A percentile compares a stretch with the other conserved stretches of the same genome.
These are phyloP conservation scores for Lasioglossum oenotherae DNA, from an alignment of 2,888 invertebrate genomes.

Conservation along the genomic window DNA sequence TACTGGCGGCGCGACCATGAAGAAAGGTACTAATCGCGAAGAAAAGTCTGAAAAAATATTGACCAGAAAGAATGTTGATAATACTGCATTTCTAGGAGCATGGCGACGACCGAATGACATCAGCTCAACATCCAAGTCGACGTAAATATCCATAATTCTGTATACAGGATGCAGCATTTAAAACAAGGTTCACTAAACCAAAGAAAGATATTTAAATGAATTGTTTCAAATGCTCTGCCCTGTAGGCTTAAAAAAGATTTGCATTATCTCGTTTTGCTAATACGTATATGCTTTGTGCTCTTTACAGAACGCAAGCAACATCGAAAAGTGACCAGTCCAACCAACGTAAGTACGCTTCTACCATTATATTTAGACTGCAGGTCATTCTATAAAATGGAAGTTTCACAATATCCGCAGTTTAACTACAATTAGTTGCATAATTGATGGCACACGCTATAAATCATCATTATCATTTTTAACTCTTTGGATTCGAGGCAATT, in stretches of 20 bases:
- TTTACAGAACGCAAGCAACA: constrained; percentile 48
- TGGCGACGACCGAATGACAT: constrained; percentile 48
- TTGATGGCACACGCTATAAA: background rate
- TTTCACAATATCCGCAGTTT: background rate
- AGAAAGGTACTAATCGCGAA: constrained; percentile 41
- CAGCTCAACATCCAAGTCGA: constrained; percentile 34
- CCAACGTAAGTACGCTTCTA: background rate
- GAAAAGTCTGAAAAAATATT: background rate
- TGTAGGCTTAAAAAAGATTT: background rate
- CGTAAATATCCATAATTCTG: constrained; percentile 50
- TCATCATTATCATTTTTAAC: too few relatives aligned
- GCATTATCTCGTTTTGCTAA: background rate
- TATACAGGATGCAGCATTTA: background rate
- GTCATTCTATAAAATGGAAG: background rate
- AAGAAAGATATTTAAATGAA: background rate
- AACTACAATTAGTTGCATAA: background rate
- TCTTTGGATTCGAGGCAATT: too few relatives aligned
- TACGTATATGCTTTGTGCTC: constrained; percentile 16
- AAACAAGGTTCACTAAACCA: background rate
- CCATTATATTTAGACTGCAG: background rate
- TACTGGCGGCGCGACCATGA: constrained; percentile 45
- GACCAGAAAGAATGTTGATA: background rate
- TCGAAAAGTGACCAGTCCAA: constrained; percentile 53
- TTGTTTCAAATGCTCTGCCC: background rate
- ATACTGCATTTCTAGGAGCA: constrained; percentile 30